Conservation (phyloP, 2,113 vertebrate species). For the Corythornis cristatus region DNA sequence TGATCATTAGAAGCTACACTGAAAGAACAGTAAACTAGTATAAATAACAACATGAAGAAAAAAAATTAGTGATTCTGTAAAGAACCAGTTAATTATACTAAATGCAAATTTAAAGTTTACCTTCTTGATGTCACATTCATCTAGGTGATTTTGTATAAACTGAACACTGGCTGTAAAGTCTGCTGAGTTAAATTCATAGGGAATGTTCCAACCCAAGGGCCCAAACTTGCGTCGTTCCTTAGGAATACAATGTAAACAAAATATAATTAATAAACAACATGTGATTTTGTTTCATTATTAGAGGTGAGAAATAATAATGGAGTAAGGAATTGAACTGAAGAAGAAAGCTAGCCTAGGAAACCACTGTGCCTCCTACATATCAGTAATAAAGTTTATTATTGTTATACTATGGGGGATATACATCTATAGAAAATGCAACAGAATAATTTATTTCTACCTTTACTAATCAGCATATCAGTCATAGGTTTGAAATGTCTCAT, state of each 20-base stretch:
- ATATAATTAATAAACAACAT: neutral
- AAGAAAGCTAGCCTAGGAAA: neutral
- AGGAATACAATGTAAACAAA: constrained; percentile 38
- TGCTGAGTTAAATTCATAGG: constrained; percentile 82
- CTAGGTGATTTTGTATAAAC: constrained; percentile 82
- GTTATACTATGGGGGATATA: neutral
- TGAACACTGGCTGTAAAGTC: constrained; percentile 80
- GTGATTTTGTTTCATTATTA: neutral
- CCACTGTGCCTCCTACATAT: neutral
- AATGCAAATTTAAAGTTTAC: constrained; percentile 46
- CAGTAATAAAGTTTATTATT: neutral
- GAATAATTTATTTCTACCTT: neutral
- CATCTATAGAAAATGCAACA: neutral
- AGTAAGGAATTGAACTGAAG: neutral
- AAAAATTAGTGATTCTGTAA: neutral
- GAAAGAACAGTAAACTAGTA: neutral
- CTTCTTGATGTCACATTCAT: constrained; percentile 80
- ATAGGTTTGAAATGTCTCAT: neutral
- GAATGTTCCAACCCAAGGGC: constrained; percentile 83
- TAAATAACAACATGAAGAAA: neutral
- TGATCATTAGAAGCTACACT: neutral
- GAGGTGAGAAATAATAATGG: neutral
- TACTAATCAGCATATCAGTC: neutral
- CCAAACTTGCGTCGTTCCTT: constrained; percentile 83
- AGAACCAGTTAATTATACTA: neutral